Evolutionary conservation across 1,140 invertebrate species (phyloP), one percentile per base, ranked within the genome.

Genomic region (Heliconius eleuchia): DNA sequence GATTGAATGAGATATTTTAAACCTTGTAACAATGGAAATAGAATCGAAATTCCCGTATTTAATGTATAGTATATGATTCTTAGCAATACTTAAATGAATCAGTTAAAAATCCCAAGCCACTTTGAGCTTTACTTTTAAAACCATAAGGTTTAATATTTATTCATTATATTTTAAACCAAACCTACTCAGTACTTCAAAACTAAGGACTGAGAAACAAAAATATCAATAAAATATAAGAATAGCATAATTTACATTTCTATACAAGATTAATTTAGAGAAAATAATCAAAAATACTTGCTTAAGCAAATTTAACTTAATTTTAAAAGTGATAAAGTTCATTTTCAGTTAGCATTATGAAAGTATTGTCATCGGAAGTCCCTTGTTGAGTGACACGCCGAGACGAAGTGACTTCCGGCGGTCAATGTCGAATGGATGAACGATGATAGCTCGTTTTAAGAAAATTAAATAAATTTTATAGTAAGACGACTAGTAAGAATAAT

Each of bases 381-480:
- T 80, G 85, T 91, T 91, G 86, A 87, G 86, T 80, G 85, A 84
- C 86, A 84, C 87, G 87, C 86, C 87, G 88, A 87, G 88, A 85
- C 88, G 84, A 84, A 83, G 82, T 79, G 83, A 77, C 87, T 90
- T 91, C 88, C 89, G 89, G 85, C 84, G 89, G 89, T 89, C 89
- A 89, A 88, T 88, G 89, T 88, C 88, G 84, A 71, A 71, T 77
- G 55, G 34, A 37, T 60, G 39, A 71, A 34, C 27, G 46, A 77
- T 77, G 76, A 77, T 72, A 39, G 71, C 37, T 37, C 19, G 37
- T 34, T 72, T 72, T 72, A 42, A 42, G 30, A 72, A 42, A 37
- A 18, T 42, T 72, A 37, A 72, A 72, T 72, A 72, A 72, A 37
- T 27, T 66, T 30, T 30, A 66, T 66, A 66, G 60, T 66, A 27